Base-by-base conservation (phyloP, 2,113 vertebrate species). In the Camelus dromedarius region DNA sequence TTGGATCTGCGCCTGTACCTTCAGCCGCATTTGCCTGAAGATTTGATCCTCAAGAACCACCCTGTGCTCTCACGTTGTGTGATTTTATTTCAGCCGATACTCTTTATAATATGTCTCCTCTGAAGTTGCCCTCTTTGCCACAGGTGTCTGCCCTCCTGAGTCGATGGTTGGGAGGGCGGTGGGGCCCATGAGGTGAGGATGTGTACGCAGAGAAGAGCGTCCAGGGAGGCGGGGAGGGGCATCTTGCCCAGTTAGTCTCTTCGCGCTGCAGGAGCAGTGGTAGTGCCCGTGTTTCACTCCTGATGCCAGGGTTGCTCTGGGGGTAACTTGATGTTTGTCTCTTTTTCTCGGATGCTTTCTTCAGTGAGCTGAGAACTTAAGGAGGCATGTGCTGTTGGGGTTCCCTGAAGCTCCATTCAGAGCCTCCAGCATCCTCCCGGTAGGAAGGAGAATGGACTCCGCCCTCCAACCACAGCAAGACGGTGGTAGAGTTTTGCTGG, bases 221-320 rank as follows among this genome's bases (percentile, higher is more conserved):
- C 35, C 6, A 0, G 42, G 38, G 32, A 10, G 42, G 3, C 11
- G 7, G 11, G 42, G 1, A 14, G 5, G 6, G 54, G 14, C 18
- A 0, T 1, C 0, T 54, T n/a, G 14, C 10, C 19, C 54, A 8
- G 1, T 4, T 1, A 9, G 8, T 22, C 56, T 42, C 52, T 19
- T 1, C 20, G 0, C 48, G 2, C 46, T 0, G 1, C 7, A 22
- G 30, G 69, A 18, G 16, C 1, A 0, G 15, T 16, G 62, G 10
- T 11, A 4, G 0, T 19, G 11, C 50, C 38, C 19, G 76, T 10
- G 0, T 18, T 16, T 91, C 46, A 52, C 50, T 32, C 13, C 38
- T 3, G 4, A 38, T 5, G 70, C 38, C 42, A 15, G 11, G 18
- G 0, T 62, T 19, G 50, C 38, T 30, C 28, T 12, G 4, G 15